These are phyloP conservation scores for Linnaemya tessellans DNA, from an alignment of 2,888 invertebrate species.

Conservation along the genomic window DNA sequence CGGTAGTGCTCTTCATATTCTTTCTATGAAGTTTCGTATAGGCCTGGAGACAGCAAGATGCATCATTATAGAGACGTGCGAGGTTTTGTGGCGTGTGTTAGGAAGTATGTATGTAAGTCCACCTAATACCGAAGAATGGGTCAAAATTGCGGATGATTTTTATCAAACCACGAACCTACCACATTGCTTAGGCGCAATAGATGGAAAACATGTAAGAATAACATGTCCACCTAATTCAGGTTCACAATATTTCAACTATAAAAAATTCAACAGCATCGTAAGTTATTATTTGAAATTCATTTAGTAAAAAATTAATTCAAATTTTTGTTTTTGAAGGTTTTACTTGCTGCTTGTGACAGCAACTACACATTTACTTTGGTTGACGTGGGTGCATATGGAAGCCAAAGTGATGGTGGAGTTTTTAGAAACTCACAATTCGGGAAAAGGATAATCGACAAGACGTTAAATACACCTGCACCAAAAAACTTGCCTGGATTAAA, in stretches of 20 bases:
- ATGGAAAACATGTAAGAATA: background rate
- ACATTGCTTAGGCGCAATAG: too few species aligned
- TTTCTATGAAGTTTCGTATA: too few species aligned
- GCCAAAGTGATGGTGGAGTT: slow-evolving; percentile 7
- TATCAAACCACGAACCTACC: background rate
- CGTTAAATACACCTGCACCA: slow-evolving; percentile 1
- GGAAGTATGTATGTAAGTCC: too few species aligned
- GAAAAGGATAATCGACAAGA: slow-evolving; percentile 11
- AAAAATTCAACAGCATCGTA: slow-evolving; percentile 17
- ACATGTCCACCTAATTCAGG: background rate
- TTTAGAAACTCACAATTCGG: slow-evolving; percentile 15
- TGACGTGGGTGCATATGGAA: slow-evolving; percentile 9
- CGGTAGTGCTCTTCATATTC: too few species aligned
- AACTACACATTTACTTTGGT: slow-evolving; percentile 12
- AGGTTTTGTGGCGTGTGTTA: too few species aligned
- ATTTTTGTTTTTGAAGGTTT: background rate
- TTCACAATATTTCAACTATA: background rate
- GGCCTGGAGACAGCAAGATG: too few species aligned
- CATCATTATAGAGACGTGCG: too few species aligned
- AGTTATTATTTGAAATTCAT: slow-evolving; percentile 1
- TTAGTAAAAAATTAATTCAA: background rate
- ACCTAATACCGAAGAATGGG: too few species aligned
- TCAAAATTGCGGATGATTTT: background rate
- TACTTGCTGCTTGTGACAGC: background rate
- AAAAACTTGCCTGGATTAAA: slow-evolving; percentile 21